phyloP scores from a whole-genome alignment of 2,113 vertebrate species.

The Xyrauchen texanus region DNA sequence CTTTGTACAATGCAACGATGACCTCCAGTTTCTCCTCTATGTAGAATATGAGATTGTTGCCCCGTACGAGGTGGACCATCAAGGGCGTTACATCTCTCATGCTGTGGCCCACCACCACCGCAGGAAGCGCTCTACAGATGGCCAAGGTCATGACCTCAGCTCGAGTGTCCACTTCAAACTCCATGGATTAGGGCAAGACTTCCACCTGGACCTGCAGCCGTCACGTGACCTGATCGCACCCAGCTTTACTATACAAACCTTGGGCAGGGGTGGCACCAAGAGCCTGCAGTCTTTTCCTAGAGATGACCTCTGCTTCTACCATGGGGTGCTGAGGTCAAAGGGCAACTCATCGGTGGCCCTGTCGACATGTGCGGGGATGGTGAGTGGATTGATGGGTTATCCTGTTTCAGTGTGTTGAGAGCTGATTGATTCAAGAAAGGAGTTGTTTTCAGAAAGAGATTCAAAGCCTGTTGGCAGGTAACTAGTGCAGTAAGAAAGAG shows the following conservation, averaged over 20 bases:
- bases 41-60: conserved; percentile 84
- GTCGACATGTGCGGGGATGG: conserved; percentile 86
- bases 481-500: too few relatives aligned
- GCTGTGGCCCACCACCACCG: conserved; percentile 76
- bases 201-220: conserved; percentile 80
- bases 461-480: too few relatives aligned
- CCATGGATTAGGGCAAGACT: conserved; percentile 78
- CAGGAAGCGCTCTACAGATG: conserved; percentile 63
- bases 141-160: neutral
- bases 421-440: neutral
- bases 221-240: conserved; percentile 76
- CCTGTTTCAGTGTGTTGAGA: neutral
- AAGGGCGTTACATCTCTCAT: conserved; percentile 79
- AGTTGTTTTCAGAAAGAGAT: too few relatives aligned
- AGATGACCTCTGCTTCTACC: conserved; percentile 86
- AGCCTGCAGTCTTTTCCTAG: conserved; percentile 70
- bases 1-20: too few relatives aligned
- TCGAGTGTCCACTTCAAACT: conserved; percentile 75
- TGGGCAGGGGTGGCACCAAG: conserved; percentile 76
- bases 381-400: conserved; percentile 69
- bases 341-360: conserved; percentile 84
- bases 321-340: conserved; percentile 79
- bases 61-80: conserved; percentile 81
- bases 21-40: conserved; percentile 10
- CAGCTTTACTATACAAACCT: conserved; percentile 80